Percentiles rank a stretch among this genome's conserved stretches.
phyloP scores from a whole-genome alignment of 2,113 vertebrate species.

The Corythoichthys haematopterus region DNA sequence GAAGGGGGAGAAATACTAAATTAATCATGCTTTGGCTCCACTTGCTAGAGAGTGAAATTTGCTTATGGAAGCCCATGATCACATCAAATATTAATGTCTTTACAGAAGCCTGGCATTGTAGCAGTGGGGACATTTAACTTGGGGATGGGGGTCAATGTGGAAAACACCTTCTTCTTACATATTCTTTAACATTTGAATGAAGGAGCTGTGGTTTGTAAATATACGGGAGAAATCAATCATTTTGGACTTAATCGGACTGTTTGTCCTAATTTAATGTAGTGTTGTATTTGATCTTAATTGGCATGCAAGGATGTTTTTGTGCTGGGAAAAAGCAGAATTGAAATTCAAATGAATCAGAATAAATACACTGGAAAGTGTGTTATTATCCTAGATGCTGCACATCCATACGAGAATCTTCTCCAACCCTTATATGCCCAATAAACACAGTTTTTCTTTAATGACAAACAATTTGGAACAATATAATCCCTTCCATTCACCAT shows the following conservation, averaged over 20 bases:
- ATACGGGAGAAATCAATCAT: neutral
- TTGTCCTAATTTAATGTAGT: conserved; percentile 22
- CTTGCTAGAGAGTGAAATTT: conserved; percentile 85
- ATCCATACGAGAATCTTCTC: conserved; percentile 56
- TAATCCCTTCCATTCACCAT: neutral
- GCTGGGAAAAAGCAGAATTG: conserved; percentile 20
- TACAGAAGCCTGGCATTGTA: conserved; percentile 76
- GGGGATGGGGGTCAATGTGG: conserved; percentile 38
- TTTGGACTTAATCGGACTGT: conserved; percentile 19
- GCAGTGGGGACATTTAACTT: conserved; percentile 73
- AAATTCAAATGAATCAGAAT: conserved; percentile 59
- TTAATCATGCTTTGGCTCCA: conserved; percentile 94
- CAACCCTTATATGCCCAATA: conserved; percentile 23
- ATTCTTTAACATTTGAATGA: conserved; percentile 14
- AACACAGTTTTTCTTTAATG: conserved; percentile 20
- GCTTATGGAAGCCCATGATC: conserved; percentile 88
- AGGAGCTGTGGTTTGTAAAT: conserved; percentile 10
- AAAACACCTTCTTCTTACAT: conserved; percentile 21
- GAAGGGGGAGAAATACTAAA: conserved; percentile 82
- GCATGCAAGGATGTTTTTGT: conserved; percentile 34
- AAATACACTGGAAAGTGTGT: conserved; percentile 37
- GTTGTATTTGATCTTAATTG: conserved; percentile 40
- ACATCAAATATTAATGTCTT: conserved; percentile 92
- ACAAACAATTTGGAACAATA: conserved; percentile 42
- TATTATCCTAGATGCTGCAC: conserved; percentile 32